Base-by-base conservation (phyloP, 2,888 invertebrate genomes). In the Halictus ligatus region DNA sequence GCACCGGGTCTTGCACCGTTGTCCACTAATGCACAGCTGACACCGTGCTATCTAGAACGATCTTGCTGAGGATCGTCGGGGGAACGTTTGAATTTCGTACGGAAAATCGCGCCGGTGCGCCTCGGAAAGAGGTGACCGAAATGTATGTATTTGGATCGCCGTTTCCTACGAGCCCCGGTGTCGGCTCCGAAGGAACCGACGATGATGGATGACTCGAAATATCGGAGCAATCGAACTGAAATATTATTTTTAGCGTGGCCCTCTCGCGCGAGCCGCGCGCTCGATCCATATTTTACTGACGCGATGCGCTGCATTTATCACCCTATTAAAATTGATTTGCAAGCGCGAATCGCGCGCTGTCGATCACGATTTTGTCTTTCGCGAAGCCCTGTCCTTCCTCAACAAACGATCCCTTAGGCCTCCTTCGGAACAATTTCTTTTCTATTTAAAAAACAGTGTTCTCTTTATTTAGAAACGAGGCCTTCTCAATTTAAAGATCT, bases 131-230 rank as follows among this genome's bases (percentile, higher is more conserved):
- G 78, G 85, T 60, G 71, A 79, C 78, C 35, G 81, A 81, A 85
- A 90, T 80, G 83, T 80, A 86, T 86, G 84, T 84, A 90, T 88
- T 88, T 84, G 83, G 90, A 89, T 86, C 90, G 84, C 79, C 88
- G 86, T 81, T 83, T 90, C 81, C 88, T 82, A 78, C 78, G 80
- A 86, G 84, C 79, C 73, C 83, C 75, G 78, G 78, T 81, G 89
- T 88, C 86, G 82, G 83, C 85, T n/a, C 10, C 54, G 84, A 89
- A 85, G 87, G 88, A 88, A 89, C 93, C 94, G 95, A 95, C 95
- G 95, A 94, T 95, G 95, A 95, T 95, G 94, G 94, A 95, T 95
- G 95, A 93, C 92, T 86, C 80, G 81, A 90, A 91, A 91, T 90
- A 91, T 91, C 91, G 81, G 90, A 81, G 64, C 81, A 78, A 78